Base-by-base conservation (phyloP, 2,888 invertebrate genomes). In the Eristalis pertinax region DNA sequence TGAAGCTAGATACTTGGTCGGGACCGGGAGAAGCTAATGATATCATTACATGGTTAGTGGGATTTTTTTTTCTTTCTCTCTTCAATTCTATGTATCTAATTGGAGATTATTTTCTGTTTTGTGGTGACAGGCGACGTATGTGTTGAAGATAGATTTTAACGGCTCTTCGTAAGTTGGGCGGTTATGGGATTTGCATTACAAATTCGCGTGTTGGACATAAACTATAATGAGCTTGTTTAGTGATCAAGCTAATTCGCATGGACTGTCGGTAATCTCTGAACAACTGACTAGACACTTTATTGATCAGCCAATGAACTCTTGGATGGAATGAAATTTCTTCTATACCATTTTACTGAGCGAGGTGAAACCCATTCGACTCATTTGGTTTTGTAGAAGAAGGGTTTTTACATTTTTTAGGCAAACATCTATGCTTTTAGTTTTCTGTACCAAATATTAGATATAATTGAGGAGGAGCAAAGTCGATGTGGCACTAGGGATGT, bases 41-140 rank as follows among this genome's bases (percentile, higher is more conserved):
- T 84, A 84, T 80, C 80, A 76, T 76, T 63, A 77, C 22, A 50
- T 65, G 43, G 35, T 60, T 58, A 56, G 58, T 64, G 26, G 35
- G 35, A 24, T 68, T 41, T 70, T 72, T 63, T 63, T 13, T 29
- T 43, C 50, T 43, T 13, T 13, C 15, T 29, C 26, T 26, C 26
- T 60, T 32, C 19, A 50, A 50, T 50, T 50, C 50, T 50, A 50
- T 19, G 19, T 50, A 24, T 22, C 32, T 56, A 43, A 63, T 41
- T 80, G 62, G 15, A 19, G 50, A 43, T 75, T 75, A 38, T 65
- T 58, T 64, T 26, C 56, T 63, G 32, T 64, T 0, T 74, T 64
- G 15, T 58, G 68, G 56, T 15, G 84, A 75, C 70, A 79, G 50
- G 19, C 50, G 19, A 50, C 50, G 32, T 8, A 2, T 50, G 50